Evolutionary conservation across 2,888 invertebrate genomes (phyloP), one percentile per base, ranked within the genome.

Genomic region (Dichetophora obliterata): DNA sequence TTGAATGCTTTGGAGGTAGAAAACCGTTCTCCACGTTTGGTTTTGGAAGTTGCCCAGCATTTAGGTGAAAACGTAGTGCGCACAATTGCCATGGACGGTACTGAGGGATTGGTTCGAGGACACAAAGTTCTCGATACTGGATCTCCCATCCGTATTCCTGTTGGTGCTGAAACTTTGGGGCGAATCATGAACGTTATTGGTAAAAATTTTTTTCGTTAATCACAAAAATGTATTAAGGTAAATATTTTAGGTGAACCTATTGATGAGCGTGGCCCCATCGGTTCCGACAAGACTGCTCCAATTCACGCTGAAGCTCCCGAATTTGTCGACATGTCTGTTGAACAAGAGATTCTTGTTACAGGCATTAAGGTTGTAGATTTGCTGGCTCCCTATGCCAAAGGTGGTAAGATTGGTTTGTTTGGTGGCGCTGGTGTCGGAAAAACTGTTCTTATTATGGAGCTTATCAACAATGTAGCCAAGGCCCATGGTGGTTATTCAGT

Each of bases 401-500:
- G 97, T 90, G 97, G 97, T 88, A 97, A 97, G 90, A 97, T 97
- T 89, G 97, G 96, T 81, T 91, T 96, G 72, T 97, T 97, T 88
- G 97, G 97, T 79, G 97, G 97, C 85, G 97, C 97, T 81, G 97
- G 97, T 85, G 97, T 98, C 83, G 97, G 97, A 81, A 97, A 97
- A 90, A 98, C 97, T 86, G 97, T 97, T 90, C 91, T 97, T 82
- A 98, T 98, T 89, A 97, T 98, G 97, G 97, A 97, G 90, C 92
- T 97, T 86, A 97, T 97, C 86, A 97, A 97, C 92, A 98, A 97
- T 88, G 95, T 98, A 63, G 97, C 97, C 83, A 97, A 97, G 89
- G 96, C 96, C 83, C 97, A 98, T 89, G 97, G 97, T 91, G 97
- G 97, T 91, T 98, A 96, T 91, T 97, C 97, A 0, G 97, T 97